These are phyloP conservation scores for Origma solitaria DNA, from an alignment of 2,113 vertebrate genomes.

Conservation along the genomic window DNA sequence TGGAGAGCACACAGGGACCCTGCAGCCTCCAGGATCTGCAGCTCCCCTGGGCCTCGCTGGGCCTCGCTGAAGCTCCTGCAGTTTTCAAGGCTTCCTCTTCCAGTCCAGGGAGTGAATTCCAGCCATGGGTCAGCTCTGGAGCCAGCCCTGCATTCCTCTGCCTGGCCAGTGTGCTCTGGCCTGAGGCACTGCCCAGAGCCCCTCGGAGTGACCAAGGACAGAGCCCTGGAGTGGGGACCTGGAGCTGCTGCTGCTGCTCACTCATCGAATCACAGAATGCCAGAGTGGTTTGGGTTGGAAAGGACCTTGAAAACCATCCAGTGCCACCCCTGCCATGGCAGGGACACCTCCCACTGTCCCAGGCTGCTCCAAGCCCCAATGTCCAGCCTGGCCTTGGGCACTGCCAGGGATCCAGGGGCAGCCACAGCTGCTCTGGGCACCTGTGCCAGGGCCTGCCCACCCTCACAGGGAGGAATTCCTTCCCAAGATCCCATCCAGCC, in stretches of 20 bases:
- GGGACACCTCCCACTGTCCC: background rate
- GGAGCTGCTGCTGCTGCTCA: background rate
- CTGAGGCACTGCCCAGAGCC: too few relatives aligned
- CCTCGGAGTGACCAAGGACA: fast-evolving
- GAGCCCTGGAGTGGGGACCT: background rate
- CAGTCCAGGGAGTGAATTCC: background rate
- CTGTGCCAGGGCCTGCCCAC: background rate
- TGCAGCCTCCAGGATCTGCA: background rate
- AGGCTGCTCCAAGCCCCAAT: background rate
- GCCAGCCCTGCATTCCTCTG: background rate
- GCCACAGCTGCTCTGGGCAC: background rate
- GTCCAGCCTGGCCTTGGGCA: background rate
- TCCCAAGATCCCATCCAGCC: fast-evolving
- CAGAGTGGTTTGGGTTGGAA: background rate
- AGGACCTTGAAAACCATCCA: background rate
- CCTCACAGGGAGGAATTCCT: background rate
- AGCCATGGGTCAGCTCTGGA: background rate
- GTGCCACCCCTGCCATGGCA: background rate
- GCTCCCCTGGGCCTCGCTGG: background rate
- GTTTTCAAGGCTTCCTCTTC: background rate
- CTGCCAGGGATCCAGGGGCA: background rate
- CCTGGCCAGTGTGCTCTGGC: background rate
- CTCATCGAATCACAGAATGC: too few relatives aligned
- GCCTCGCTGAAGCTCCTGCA: background rate
- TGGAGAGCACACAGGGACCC: background rate